Evolutionary conservation across 2,888 invertebrate species (phyloP).

Genomic region (Gastracanthus pulcherrimus): DNA sequence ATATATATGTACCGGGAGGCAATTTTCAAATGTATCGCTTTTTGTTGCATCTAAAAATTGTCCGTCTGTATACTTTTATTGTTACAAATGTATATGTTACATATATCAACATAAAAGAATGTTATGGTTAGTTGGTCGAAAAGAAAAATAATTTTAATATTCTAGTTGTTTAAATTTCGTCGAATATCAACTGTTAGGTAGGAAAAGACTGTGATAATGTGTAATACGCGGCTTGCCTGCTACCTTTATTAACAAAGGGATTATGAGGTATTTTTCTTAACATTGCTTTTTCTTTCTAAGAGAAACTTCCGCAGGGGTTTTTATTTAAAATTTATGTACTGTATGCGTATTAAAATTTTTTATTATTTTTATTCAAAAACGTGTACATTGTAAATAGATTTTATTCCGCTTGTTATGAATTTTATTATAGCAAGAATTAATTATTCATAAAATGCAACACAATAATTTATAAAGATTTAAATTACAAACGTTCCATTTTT

Average conservation of each 20-base stretch:
- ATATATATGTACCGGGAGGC: background rate
- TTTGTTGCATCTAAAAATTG: background rate
- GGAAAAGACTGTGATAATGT: slow-evolving; percentile 39
- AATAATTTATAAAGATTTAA: background rate
- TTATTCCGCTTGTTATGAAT: background rate
- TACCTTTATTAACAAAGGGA: background rate
- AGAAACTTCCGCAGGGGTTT: background rate
- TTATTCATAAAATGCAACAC: background rate
- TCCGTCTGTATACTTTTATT: slow-evolving; percentile 7
- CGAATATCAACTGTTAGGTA: slow-evolving; percentile 7
- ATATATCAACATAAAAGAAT: background rate
- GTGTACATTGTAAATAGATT: background rate
- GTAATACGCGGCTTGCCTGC: background rate
- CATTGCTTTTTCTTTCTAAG: background rate
- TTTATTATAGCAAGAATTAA: background rate
- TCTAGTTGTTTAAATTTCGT: background rate
- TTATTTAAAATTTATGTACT: background rate
- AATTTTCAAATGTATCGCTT: background rate
- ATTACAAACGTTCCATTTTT: background rate
- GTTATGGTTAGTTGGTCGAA: background rate
- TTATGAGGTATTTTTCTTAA: background rate
- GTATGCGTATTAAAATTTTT: background rate
- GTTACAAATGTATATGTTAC: background rate
- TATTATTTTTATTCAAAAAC: background rate
- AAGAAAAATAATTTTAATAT: background rate